Evolutionary conservation across 1,140 invertebrate species (phyloP).

Genomic region (Halesus radiatus): DNA sequence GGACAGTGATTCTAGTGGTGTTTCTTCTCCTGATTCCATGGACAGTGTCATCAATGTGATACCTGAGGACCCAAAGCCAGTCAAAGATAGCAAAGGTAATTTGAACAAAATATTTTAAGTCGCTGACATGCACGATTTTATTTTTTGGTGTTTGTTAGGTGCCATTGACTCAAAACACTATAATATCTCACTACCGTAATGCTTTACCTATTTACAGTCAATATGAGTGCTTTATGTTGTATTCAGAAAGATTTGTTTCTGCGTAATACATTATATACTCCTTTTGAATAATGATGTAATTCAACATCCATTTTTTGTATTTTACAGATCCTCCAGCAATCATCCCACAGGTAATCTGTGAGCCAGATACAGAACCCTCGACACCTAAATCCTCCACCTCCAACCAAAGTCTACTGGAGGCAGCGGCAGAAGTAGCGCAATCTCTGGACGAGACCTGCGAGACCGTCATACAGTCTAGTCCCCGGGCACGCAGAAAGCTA

Average conservation of each 20-base stretch:
- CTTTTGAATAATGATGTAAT: background rate
- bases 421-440: constrained; percentile 76
- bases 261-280: no score
- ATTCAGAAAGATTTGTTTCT: no score
- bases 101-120: constrained; percentile 1
- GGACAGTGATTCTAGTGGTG: constrained; percentile 89
- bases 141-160: no score
- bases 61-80: constrained; percentile 61
- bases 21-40: constrained; percentile 88
- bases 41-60: constrained; percentile 85
- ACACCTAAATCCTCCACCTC: constrained; percentile 59
- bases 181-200: no score
- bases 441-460: constrained; percentile 79
- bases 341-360: constrained; percentile 51
- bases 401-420: constrained; percentile 71
- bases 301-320: constrained; percentile 5
- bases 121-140: no score
- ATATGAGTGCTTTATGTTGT: no score
- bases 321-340: constrained; percentile 46
- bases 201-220: background rate
- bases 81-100: constrained; percentile 66
- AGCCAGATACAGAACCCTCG: constrained; percentile 42
- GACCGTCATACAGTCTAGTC: constrained; percentile 73
- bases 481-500: constrained; percentile 69
- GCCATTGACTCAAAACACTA: no score